Evolutionary conservation across 2,888 invertebrate species (phyloP).

Genomic region (Tanytarsus gracilentus): DNA sequence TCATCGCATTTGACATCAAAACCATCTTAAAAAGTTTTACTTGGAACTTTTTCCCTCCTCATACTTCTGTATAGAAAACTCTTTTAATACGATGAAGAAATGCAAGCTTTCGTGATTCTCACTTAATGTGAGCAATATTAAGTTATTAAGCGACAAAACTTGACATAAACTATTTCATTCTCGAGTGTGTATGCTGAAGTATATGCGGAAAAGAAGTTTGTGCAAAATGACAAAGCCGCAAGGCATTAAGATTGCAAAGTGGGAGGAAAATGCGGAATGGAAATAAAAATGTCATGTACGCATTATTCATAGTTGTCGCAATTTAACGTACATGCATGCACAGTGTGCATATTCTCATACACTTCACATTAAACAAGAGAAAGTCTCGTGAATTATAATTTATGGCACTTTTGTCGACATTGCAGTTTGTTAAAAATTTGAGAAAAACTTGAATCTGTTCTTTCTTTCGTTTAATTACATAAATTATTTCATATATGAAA

Average conservation of each 20-base stretch:
- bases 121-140: conserved; percentile 5
- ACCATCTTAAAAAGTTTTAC: conserved; percentile 2
- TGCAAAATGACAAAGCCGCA: background rate
- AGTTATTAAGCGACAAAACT: background rate
- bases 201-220: background rate
- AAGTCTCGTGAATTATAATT: conserved; percentile 1
- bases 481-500: too few relatives aligned
- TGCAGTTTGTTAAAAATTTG: too few relatives aligned
- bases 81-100: background rate
- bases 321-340: background rate
- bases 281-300: conserved; percentile 2
- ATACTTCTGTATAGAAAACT: background rate
- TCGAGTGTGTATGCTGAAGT: background rate
- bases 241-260: background rate
- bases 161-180: background rate
- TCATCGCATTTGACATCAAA: conserved; percentile 11
- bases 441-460: too few relatives aligned
- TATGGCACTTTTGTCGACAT: too few relatives aligned
- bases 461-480: too few relatives aligned
- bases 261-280: background rate
- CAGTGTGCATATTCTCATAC: background rate
- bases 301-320: background rate
- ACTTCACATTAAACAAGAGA: too few relatives aligned
- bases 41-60: background rate
- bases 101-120: background rate